Evolutionary conservation across 1,140 invertebrate species (phyloP).

Genomic region (Pollicipes pollicipes): DNA sequence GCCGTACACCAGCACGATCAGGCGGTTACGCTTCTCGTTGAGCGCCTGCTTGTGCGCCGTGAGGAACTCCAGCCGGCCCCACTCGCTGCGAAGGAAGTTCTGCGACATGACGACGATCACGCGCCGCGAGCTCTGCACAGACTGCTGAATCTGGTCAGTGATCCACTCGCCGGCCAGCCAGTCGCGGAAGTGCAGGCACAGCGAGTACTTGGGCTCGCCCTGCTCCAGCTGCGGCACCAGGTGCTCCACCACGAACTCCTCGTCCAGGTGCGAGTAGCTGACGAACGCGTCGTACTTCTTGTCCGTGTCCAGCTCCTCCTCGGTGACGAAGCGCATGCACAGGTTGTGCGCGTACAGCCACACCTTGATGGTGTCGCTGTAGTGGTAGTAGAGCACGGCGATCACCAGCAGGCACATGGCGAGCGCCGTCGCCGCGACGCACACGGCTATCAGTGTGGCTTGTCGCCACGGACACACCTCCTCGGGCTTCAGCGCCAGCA

Average conservation of each 20-base stretch:
- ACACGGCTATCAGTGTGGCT: conserved; percentile 17
- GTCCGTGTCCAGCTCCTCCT: conserved; percentile 52
- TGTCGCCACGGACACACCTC: conserved; percentile 11
- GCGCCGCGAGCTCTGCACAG: conserved; percentile 54
- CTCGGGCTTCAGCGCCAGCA: conserved; percentile 11
- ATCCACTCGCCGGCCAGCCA: conserved; percentile 54
- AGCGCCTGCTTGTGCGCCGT: conserved; percentile 57
- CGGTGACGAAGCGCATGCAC: conserved; percentile 44
- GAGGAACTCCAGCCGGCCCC: conserved; percentile 68
- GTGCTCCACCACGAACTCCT: conserved; percentile 44
- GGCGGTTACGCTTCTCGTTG: conserved; percentile 44
- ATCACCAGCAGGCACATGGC: conserved; percentile 16
- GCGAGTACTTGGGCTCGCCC: conserved; percentile 24
- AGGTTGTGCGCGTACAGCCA: conserved; percentile 46
- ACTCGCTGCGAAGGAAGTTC: conserved; percentile 61
- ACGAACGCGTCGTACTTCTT: conserved; percentile 73
- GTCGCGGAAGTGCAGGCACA: conserved; percentile 63
- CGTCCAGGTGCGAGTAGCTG: conserved; percentile 62
- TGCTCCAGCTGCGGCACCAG: conserved; percentile 43
- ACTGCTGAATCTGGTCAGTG: conserved; percentile 54
- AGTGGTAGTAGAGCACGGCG: conserved; percentile 15
- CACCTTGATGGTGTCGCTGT: conserved; percentile 25
- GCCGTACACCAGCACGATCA: conserved; percentile 60
- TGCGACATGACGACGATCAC: conserved; percentile 67
- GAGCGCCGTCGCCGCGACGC: conserved; percentile 11